phyloP scores from a whole-genome alignment of 2,888 invertebrate genomes.

The Microdon myrmicae region DNA sequence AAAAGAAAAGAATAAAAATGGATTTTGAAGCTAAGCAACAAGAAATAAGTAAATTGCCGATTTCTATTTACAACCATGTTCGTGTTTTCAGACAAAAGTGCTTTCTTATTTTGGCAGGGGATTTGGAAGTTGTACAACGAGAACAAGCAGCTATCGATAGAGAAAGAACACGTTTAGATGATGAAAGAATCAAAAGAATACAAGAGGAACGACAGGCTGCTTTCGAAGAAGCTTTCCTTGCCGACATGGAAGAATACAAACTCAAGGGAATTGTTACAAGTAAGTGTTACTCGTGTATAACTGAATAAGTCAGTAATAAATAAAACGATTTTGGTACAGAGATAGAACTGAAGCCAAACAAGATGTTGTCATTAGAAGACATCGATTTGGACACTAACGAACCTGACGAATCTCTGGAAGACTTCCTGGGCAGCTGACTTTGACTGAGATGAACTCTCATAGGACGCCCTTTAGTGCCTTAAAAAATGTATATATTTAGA shows the following conservation, averaged over 20 bases:
- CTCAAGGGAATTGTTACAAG: constrained; percentile 73
- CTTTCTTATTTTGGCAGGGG: constrained; percentile 55
- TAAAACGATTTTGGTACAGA: constrained; percentile 39
- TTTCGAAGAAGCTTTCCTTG: constrained; percentile 77
- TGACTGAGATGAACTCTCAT: too few relatives aligned
- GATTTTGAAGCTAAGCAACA: constrained; percentile 74
- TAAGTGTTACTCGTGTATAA: constrained; percentile 58
- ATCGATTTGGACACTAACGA: constrained; percentile 73
- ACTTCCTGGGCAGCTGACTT: constrained; percentile 71
- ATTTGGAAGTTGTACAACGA: constrained; percentile 66
- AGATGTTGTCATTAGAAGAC: constrained; percentile 71
- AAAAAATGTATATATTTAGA: too few relatives aligned
- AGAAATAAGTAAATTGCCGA: constrained; percentile 69
- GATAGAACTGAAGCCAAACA: constrained; percentile 56
- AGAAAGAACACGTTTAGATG: constrained; percentile 70
- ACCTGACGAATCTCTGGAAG: constrained; percentile 71
- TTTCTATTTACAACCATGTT: background rate
- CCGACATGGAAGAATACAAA: constrained; percentile 74
- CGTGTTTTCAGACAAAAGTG: background rate
- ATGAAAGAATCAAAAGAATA: constrained; percentile 69
- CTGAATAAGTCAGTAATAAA: background rate
- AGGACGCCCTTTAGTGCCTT: too few relatives aligned
- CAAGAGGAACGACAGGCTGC: constrained; percentile 75
- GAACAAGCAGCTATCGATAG: constrained; percentile 71
- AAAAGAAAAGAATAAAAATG: constrained; percentile 73